These are phyloP conservation scores for Cephus runcator DNA, from an alignment of 2,888 invertebrate genomes.

Conservation along the genomic window DNA sequence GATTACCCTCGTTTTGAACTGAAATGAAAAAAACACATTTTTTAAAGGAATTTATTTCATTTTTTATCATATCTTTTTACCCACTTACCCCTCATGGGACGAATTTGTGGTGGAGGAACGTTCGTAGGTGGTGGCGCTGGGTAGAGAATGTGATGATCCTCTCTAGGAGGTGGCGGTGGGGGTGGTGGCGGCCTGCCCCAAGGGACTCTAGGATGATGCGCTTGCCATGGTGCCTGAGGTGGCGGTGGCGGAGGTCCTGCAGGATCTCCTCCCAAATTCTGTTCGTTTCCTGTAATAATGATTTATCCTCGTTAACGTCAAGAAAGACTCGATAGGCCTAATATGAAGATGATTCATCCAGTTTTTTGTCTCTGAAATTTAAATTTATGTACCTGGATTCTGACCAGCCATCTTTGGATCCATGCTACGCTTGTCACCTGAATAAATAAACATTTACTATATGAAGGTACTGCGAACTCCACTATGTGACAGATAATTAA, in stretches of 20 bases:
- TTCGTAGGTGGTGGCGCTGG: constrained; percentile 52
- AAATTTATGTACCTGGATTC: constrained; percentile 47
- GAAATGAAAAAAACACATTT: constrained; percentile 8
- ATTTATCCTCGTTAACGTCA: neutral
- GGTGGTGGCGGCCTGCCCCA: constrained; percentile 52
- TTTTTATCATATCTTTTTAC: neutral
- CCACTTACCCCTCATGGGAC: constrained; percentile 48
- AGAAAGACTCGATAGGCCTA: neutral
- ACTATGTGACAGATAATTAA: neutral
- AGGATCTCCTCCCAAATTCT: constrained; percentile 48
- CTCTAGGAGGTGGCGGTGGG: constrained; percentile 29
- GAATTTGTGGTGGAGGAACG: constrained; percentile 59
- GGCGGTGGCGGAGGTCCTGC: constrained; percentile 33
- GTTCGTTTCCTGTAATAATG: constrained; percentile 43
- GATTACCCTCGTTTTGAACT: constrained; percentile 50
- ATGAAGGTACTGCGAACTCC: constrained; percentile 17
- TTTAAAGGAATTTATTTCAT: neutral
- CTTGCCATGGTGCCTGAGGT: constrained; percentile 53
- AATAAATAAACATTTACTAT: constrained; percentile 29
- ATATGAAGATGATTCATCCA: neutral
- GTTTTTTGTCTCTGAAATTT: neutral
- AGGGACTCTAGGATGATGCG: constrained; percentile 49
- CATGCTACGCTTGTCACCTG: constrained; percentile 60
- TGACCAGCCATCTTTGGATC: constrained; percentile 51
- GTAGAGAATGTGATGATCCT: constrained; percentile 42